These are phyloP conservation scores for Neofelis nebulosa DNA, from an alignment of 2,113 vertebrate genomes.

Conservation along the genomic window DNA sequence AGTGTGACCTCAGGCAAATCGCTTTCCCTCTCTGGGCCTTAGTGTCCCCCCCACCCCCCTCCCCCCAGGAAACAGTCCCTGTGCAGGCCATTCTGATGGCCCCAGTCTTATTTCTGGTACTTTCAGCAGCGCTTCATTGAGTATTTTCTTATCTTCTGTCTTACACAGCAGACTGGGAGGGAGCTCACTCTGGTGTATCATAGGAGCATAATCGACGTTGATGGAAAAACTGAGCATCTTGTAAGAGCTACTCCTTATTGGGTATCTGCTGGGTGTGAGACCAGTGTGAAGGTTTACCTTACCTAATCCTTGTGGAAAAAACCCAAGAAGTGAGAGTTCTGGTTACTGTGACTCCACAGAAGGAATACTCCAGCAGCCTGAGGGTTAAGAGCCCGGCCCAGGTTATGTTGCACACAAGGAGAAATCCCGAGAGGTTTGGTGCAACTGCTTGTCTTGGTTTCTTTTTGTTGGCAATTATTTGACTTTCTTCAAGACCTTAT, in stretches of 20 bases:
- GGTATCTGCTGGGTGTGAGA: background rate
- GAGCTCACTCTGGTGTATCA: background rate
- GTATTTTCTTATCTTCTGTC: background rate
- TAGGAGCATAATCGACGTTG: background rate
- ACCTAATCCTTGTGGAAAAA: background rate
- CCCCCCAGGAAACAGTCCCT: too few relatives aligned
- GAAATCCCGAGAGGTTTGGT: background rate
- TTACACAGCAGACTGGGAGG: background rate
- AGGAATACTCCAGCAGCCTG: accelerated
- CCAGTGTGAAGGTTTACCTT: background rate
- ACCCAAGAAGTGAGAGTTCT: too few relatives aligned
- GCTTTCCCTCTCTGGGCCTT: background rate
- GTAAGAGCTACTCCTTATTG: background rate
- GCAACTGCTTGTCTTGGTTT: background rate
- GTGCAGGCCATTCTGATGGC: background rate
- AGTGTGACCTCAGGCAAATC: background rate
- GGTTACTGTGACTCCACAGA: too few relatives aligned
- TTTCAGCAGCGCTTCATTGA: too few relatives aligned
- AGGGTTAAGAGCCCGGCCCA: background rate
- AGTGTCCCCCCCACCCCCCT: too few relatives aligned
- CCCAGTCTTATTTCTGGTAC: background rate
- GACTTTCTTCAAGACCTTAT: background rate
- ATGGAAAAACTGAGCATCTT: background rate
- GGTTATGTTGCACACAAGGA: accelerated
- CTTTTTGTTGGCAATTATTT: background rate